A percentile compares a stretch with the other conserved stretches of the same genome.
phyloP scores from a whole-genome alignment of 2,888 invertebrate genomes.

The Pogonocherus hispidulus region DNA sequence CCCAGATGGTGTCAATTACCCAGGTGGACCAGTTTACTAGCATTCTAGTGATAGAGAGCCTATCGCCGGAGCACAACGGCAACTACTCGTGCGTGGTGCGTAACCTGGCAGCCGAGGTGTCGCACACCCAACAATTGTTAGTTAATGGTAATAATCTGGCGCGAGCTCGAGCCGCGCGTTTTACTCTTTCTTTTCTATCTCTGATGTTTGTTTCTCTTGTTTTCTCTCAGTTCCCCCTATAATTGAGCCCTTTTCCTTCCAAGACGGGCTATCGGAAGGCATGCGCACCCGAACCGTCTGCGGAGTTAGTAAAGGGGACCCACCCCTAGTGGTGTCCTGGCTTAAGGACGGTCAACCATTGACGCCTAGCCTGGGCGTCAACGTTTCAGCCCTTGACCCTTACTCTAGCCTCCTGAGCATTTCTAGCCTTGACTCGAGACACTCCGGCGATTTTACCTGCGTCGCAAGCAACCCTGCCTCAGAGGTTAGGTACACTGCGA shows the following conservation, averaged over 20 bases:
- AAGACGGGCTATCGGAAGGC: slow-evolving; percentile 86
- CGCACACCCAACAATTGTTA: slow-evolving; percentile 80
- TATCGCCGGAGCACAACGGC: slow-evolving; percentile 82
- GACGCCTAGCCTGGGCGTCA: slow-evolving; percentile 77
- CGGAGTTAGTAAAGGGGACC: slow-evolving; percentile 85
- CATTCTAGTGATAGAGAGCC: slow-evolving; percentile 82
- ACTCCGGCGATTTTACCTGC: slow-evolving; percentile 84
- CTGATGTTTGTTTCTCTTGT: slow-evolving; percentile 73
- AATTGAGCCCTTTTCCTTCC: slow-evolving; percentile 88
- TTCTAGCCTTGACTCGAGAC: slow-evolving; percentile 81
- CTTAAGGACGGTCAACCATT: slow-evolving; percentile 84
- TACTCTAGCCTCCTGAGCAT: slow-evolving; percentile 85
- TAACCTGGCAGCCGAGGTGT: slow-evolving; percentile 81
- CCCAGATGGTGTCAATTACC: slow-evolving; percentile 76
- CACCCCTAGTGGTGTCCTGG: slow-evolving; percentile 85
- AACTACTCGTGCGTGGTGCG: slow-evolving; percentile 83
- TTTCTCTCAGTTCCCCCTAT: slow-evolving; percentile 82
- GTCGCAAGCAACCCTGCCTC: slow-evolving; percentile 85
- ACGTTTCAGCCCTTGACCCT: slow-evolving; percentile 81
- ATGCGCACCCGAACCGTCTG: slow-evolving; percentile 86
- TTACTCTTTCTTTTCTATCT: slow-evolving; percentile 70
- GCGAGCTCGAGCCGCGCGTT: slow-evolving; percentile 67
- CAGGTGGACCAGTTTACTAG: slow-evolving; percentile 84
- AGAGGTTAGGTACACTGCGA: slow-evolving; percentile 84
- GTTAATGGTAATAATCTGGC: slow-evolving; percentile 81